Percentiles rank a stretch among this genome's conserved stretches.
phyloP scores from a whole-genome alignment of 2,888 invertebrate species.

The Cetonia aurata region DNA sequence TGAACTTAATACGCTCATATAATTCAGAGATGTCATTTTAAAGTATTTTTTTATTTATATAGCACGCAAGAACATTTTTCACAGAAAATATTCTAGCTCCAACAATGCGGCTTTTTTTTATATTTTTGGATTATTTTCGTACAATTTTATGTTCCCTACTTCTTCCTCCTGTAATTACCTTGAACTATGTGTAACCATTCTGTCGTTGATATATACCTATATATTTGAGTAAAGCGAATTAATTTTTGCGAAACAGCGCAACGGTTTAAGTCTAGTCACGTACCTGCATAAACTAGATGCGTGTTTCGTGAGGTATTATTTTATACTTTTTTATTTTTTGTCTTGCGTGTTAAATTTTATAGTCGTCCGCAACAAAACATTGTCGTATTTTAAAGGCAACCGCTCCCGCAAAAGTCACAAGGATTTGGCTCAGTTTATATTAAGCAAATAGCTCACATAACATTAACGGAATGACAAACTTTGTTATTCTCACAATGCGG shows the following conservation, averaged over 20 bases:
- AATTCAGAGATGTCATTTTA: too few species aligned
- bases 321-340: conserved; percentile 28
- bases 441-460: conserved; percentile 40
- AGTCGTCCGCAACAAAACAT: conserved; percentile 31
- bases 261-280: conserved; percentile 25
- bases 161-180: too few species aligned
- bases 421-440: conserved; percentile 39
- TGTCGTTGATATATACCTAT: too few species aligned
- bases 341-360: conserved; percentile 34
- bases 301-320: conserved; percentile 30
- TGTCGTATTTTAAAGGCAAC: conserved; percentile 32
- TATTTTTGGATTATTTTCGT: too few species aligned
- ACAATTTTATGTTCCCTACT: too few species aligned
- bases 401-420: conserved; percentile 31
- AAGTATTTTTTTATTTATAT: too few species aligned
- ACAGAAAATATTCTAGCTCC: too few species aligned
- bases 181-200: too few species aligned
- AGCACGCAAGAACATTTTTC: too few species aligned
- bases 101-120: too few species aligned
- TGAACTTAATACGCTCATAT: too few species aligned
- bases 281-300: conserved; percentile 28
- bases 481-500: conserved; percentile 38
- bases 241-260: conserved; percentile 21
- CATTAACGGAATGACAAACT: conserved; percentile 38
- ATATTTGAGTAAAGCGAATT: not conserved